These are phyloP conservation scores for Palaemon carinicauda DNA, from an alignment of 1,140 invertebrate species.

Conservation along the genomic window DNA sequence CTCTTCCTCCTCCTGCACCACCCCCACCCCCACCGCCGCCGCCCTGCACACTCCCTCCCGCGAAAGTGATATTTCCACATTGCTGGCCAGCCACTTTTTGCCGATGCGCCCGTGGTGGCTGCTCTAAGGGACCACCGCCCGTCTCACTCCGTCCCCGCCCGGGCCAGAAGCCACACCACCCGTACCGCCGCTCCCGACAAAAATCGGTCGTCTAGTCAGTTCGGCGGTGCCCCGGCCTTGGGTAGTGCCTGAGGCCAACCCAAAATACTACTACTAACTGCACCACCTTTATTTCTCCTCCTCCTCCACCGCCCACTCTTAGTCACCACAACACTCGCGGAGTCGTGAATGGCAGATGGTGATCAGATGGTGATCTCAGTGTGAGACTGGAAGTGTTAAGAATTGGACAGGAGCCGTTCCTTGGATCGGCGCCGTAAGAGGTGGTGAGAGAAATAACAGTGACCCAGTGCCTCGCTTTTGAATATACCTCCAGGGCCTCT, in stretches of 20 bases:
- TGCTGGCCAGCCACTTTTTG: conserved; percentile 55
- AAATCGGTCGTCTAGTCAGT: conserved; percentile 40
- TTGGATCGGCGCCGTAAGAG: too few species aligned
- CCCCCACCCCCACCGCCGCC: conserved; percentile 15
- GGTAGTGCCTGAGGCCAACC: conserved; percentile 29
- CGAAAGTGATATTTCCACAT: conserved; percentile 57
- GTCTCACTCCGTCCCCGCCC: conserved; percentile 49
- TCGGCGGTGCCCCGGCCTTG: conserved; percentile 44
- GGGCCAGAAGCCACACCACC: conserved; percentile 33
- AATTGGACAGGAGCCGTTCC: too few species aligned
- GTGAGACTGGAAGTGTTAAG: too few species aligned
- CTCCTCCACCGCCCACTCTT: conserved; percentile 5
- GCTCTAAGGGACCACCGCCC: conserved; percentile 35
- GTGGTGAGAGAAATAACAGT: too few species aligned
- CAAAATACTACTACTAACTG: conserved; percentile 1
- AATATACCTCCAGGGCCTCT: background rate
- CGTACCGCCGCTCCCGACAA: conserved; percentile 20
- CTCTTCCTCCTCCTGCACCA: background rate
- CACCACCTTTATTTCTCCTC: conserved; percentile 32
- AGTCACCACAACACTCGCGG: too few species aligned
- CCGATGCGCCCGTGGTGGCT: conserved; percentile 32
- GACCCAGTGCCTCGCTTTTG: too few species aligned
- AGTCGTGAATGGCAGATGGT: too few species aligned
- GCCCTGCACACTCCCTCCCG: conserved; percentile 46
- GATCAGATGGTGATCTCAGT: too few species aligned